Conservation (phyloP, 1,140 invertebrate species). For the Drosophila jambulina region DNA sequence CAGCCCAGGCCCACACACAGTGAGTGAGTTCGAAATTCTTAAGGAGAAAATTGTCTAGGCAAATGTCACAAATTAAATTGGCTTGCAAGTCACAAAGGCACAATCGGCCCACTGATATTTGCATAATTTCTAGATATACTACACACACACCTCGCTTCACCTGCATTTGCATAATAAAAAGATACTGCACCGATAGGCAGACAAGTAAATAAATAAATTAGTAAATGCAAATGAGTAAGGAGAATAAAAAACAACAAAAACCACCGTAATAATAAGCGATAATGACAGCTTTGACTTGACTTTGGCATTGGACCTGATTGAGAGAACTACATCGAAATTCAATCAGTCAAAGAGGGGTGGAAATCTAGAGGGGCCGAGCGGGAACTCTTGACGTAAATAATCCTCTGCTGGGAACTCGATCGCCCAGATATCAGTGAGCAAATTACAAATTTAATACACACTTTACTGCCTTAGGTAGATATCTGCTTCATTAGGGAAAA, state of each 20-base stretch:
- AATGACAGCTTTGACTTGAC: slow-evolving; percentile 64
- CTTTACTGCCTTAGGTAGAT: background rate
- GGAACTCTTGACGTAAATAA: slow-evolving; percentile 23
- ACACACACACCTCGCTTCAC: slow-evolving; percentile 26
- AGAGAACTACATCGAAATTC: slow-evolving; percentile 58
- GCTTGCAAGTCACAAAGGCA: slow-evolving; percentile 57
- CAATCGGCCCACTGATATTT: slow-evolving; percentile 69
- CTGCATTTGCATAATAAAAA: slow-evolving; percentile 56
- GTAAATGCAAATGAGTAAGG: slow-evolving; percentile 41
- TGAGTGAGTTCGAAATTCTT: slow-evolving; percentile 18
- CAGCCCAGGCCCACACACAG: slow-evolving; percentile 60
- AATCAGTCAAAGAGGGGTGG: slow-evolving; percentile 42
- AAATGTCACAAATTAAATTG: slow-evolving; percentile 79
- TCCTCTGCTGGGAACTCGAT: slow-evolving; percentile 10
- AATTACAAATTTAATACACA: slow-evolving; percentile 1
- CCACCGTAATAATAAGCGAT: slow-evolving; percentile 53
- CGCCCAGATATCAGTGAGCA: background rate
- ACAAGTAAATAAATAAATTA: slow-evolving; percentile 63
- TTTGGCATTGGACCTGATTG: slow-evolving; percentile 57
- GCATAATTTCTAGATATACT: slow-evolving; percentile 73
- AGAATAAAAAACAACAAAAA: slow-evolving; percentile 14
- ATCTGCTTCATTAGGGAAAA: slow-evolving; percentile 22
- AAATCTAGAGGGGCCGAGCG: background rate
- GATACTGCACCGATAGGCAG: slow-evolving; percentile 54
- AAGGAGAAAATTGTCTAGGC: slow-evolving; percentile 63